phyloP scores from a whole-genome alignment of 2,888 invertebrate genomes.

The Ariolimax columbianus region DNA sequence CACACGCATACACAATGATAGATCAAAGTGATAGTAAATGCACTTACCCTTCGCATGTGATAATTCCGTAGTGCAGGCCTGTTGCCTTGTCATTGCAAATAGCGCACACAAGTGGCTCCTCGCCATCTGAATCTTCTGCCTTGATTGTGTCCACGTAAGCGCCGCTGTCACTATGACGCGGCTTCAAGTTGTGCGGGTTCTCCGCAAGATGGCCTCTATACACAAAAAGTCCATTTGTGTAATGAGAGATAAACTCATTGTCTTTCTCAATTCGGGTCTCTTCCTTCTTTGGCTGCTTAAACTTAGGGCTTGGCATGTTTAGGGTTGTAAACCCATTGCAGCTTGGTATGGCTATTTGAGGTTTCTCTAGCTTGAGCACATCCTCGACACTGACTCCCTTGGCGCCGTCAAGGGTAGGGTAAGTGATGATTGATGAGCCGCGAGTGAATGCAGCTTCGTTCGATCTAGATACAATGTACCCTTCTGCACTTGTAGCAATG shows the following conservation, averaged over 20 bases:
- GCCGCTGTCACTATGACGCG: slow-evolving; percentile 13
- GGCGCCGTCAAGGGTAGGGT: slow-evolving; percentile 49
- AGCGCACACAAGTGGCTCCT: slow-evolving; percentile 81
- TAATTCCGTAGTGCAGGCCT: slow-evolving; percentile 98
- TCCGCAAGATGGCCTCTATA: slow-evolving; percentile 66
- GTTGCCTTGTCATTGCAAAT: slow-evolving; percentile 99
- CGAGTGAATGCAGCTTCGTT: slow-evolving; percentile 34
- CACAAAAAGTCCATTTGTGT: slow-evolving; percentile 68
- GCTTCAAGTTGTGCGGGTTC: slow-evolving; percentile 52
- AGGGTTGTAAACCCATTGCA: slow-evolving; percentile 18
- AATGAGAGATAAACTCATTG: slow-evolving; percentile 66
- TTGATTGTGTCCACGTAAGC: slow-evolving; percentile 36
- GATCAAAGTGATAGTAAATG: neutral
- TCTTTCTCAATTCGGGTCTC: slow-evolving; percentile 57
- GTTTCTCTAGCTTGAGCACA: slow-evolving; percentile 36
- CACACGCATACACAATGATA: no score
- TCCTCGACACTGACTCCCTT: slow-evolving; percentile 48
- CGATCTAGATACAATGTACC: slow-evolving; percentile 37
- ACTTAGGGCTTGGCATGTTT: slow-evolving; percentile 41
- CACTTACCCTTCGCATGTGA: slow-evolving; percentile 95
- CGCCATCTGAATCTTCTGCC: slow-evolving; percentile 83
- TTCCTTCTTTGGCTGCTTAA: slow-evolving; percentile 52
- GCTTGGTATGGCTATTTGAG: neutral
- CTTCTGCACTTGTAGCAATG: slow-evolving; percentile 50
- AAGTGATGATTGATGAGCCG: slow-evolving; percentile 50